Base-by-base conservation (phyloP, 1,140 invertebrate genomes). In the Triops longicaudatus region DNA sequence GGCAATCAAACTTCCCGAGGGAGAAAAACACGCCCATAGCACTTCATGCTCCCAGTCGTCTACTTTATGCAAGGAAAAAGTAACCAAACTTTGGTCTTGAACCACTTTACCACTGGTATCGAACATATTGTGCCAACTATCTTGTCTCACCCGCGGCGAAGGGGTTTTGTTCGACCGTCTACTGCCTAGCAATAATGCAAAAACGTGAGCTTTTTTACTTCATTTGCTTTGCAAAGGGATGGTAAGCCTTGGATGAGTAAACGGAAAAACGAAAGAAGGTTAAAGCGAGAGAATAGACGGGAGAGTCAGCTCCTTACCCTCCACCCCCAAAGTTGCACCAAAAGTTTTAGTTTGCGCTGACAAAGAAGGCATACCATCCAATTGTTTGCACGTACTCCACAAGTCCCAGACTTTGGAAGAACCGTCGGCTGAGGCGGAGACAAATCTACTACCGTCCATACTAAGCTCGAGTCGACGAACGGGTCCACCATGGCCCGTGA, bases 341-440 rank as follows among this genome's bases (percentile, higher is more conserved):
- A n/a, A 31, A 17, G 73, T 73, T 28, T 73, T 73, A 31, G 27
- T 31, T 73, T 73, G 73, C 26, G 31, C 17, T 73, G 4, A 22
- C 73, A 41, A 17, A 73, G 31, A 41, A 28, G 73, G 72, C 73
- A 73, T 78, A 78, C 78, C 78, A 74, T 81, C 78, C 14, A 79
- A 76, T 76, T 78, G 77, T 26, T 79, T 73, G 37, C 80, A 43
- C 1, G 80, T 76, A 9, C 72, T 22, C 75, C 77, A 75, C 26
- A 86, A 80, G 78, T 86, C 83, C 86, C 86, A 88, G 27, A 88
- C 83, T 82, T 87, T 87, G 1, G 86, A 86, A 27, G 84, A 86
- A 42, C 85, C 84, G 81, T 87, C 86, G 75, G 85, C 84, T 22
- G 84, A 86, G 1, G 86, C 78, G 11, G 82, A 80, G 12, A 80